Base-by-base conservation (phyloP, 2,888 invertebrate genomes). In the Elmis aenea region DNA sequence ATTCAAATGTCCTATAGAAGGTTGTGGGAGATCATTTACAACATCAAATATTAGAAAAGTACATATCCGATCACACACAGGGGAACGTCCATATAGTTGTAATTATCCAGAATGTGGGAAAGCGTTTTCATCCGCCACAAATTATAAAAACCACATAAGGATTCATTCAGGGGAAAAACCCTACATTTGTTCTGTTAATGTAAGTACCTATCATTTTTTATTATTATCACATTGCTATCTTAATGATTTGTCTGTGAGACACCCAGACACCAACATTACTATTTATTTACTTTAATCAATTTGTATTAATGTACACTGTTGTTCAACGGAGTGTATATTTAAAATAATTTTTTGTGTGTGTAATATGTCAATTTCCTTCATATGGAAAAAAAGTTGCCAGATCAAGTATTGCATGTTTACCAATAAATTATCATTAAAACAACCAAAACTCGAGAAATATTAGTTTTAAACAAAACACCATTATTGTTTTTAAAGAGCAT, bases 81-180 rank as follows among this genome's bases (percentile, higher is more conserved):
- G 81, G 1, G 79, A 81, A 61, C 63, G 79, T 11, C 81, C 81
- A 0, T 82, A 79, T 54, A 68, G 71, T 15, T 82, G 82, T 52
- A 66, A 68, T 4, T 70, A 75, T 46, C 68, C 68, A 5, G 70
- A 69, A 36, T 82, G 81, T 60, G 73, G 72, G 1, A 73, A 79
- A 58, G 74, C 77, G 1, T 82, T 82, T 64, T 76, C 81, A 2
- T 79, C 79, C 21, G 77, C 79, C 5, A 81, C 81, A 3, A 82
- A 82, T 60, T 79, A 75, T 52, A 80, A 79, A 57, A 81, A 81
- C 59, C 82, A 82, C 54, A 70, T 78, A 47, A 64, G 82, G 36
- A 81, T 81, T 52, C 81, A 81, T 61, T 78, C 79, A 24, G 80
- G 80, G 11, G 81, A 81, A 56, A 80, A 80, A 55, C 81, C 81